Evolutionary conservation across 2,113 vertebrate species (phyloP).

Genomic region (Lampris megalopsis): DNA sequence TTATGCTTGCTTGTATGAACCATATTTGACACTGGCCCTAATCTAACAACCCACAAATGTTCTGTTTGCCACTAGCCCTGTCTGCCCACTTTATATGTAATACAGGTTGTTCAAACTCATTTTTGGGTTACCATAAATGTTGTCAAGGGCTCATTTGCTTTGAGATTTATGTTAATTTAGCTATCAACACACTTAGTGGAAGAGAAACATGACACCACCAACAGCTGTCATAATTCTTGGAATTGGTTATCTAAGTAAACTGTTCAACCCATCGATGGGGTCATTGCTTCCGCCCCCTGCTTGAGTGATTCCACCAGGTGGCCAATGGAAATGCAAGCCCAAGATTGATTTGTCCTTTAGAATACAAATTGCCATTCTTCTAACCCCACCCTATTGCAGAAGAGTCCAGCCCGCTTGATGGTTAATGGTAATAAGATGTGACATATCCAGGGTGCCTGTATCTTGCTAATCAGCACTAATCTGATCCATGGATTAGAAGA

Average conservation of each 20-base stretch:
- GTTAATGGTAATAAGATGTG: constrained; percentile 76
- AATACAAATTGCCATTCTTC: constrained; percentile 11
- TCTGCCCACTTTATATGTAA: background rate
- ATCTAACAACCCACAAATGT: constrained; percentile 1
- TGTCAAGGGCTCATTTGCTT: background rate
- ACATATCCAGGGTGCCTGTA: constrained; percentile 83
- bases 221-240: background rate
- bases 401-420: constrained; percentile 30
- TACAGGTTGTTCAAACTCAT: too few species aligned
- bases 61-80: constrained; percentile 1
- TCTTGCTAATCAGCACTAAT: constrained; percentile 81
- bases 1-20: constrained; percentile 14
- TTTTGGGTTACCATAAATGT: too few species aligned
- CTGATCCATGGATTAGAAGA: constrained; percentile 81
- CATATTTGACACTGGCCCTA: constrained; percentile 16
- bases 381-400: constrained; percentile 23
- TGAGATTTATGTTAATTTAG: background rate
- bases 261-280: background rate
- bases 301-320: constrained; percentile 11
- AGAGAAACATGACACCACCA: too few species aligned
- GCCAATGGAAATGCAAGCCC: constrained; percentile 21
- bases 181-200: too few species aligned
- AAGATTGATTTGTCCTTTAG: constrained; percentile 20
- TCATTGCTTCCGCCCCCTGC: background rate
- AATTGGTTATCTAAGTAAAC: background rate